Evolutionary conservation across 2,113 vertebrate genomes (phyloP).

Genomic region (Dinomys branickii): DNA sequence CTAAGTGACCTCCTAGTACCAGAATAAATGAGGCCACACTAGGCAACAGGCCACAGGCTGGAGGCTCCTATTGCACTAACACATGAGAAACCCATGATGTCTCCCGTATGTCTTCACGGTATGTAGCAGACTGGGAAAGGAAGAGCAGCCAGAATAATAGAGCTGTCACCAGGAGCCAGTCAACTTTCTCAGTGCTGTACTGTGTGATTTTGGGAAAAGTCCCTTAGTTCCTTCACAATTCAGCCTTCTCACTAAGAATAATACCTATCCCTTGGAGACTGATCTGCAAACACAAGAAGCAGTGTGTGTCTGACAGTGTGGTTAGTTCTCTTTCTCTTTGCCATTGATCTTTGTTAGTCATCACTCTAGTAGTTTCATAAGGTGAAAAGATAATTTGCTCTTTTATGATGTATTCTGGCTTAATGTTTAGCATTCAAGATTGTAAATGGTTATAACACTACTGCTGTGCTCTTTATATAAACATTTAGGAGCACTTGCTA

Average conservation of each 20-base stretch:
- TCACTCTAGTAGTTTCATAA: neutral
- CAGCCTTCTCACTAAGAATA: neutral
- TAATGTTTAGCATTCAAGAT: neutral
- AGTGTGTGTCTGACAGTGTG: neutral
- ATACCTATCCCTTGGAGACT: neutral
- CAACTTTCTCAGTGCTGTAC: neutral
- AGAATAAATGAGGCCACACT: neutral
- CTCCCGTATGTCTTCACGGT: neutral
- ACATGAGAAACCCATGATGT: neutral
- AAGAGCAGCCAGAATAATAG: neutral
- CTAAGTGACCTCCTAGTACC: neutral
- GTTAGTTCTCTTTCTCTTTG: neutral
- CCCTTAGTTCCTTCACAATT: neutral
- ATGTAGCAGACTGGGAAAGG: neutral
- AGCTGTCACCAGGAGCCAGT: neutral
- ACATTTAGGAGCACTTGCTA: neutral
- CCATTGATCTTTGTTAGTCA: neutral
- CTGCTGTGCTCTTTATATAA: neutral
- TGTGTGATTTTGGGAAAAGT: neutral
- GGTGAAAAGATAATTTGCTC: neutral
- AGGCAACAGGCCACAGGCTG: neutral
- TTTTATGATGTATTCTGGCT: neutral
- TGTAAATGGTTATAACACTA: neutral
- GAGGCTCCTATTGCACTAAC: neutral
- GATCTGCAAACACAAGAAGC: neutral